phyloP scores from a whole-genome alignment of 1,140 invertebrate species.

The Apolygus lucorum region DNA sequence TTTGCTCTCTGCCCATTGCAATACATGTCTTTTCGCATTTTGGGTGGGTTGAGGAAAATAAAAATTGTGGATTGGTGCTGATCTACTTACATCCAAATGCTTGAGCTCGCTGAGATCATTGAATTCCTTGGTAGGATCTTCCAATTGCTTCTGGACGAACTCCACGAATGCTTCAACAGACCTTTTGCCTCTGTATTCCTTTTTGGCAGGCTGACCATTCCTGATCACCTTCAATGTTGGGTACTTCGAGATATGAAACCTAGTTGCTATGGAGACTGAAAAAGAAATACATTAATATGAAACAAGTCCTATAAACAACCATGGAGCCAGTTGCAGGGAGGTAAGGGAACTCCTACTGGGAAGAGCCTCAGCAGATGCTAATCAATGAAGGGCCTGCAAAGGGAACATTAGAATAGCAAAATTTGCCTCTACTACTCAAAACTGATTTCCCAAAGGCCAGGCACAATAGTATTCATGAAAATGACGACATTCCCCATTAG shows the following conservation, averaged over 20 bases:
- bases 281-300: slow-evolving; percentile 27
- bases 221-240: slow-evolving; percentile 94
- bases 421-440: too few relatives aligned
- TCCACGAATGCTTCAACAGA: slow-evolving; percentile 76
- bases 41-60: too few relatives aligned
- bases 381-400: too few relatives aligned
- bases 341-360: too few relatives aligned
- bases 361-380: too few relatives aligned
- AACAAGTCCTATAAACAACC: too few relatives aligned
- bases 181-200: slow-evolving; percentile 83
- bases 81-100: slow-evolving; percentile 63
- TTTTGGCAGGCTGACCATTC: slow-evolving; percentile 87
- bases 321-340: background rate
- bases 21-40: too few relatives aligned
- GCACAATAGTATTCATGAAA: too few relatives aligned
- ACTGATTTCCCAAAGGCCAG: too few relatives aligned
- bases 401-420: too few relatives aligned
- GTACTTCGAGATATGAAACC: slow-evolving; percentile 96
- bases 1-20: background rate
- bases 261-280: slow-evolving; percentile 65
- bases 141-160: slow-evolving; percentile 83
- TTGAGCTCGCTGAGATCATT: slow-evolving; percentile 62
- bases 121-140: slow-evolving; percentile 80
- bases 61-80: too few relatives aligned
- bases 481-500: too few relatives aligned